phyloP scores from a whole-genome alignment of 2,888 invertebrate species.

The Criorhina ranunculi region DNA sequence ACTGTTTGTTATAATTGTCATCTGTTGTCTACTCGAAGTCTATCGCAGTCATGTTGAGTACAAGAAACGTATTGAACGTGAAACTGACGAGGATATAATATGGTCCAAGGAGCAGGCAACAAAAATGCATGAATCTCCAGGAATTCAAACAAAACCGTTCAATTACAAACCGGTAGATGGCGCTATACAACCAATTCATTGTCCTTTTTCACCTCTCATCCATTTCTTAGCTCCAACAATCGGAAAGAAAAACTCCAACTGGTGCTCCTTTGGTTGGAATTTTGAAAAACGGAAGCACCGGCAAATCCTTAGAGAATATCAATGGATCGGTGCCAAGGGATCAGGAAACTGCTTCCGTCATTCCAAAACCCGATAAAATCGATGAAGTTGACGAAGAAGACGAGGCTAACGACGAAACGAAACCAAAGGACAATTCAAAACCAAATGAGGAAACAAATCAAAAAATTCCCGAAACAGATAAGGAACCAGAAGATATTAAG shows the following conservation, averaged over 20 bases:
- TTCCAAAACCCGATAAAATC: slow-evolving; percentile 74
- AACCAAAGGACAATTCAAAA: slow-evolving; percentile 12
- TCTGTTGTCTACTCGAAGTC: slow-evolving; percentile 90
- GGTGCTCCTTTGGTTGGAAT: slow-evolving; percentile 83
- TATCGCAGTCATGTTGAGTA: slow-evolving; percentile 91
- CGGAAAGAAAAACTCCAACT: slow-evolving; percentile 81
- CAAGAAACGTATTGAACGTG: slow-evolving; percentile 89
- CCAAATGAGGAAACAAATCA: not conserved
- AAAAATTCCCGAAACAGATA: slow-evolving; percentile 11
- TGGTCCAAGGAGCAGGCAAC: slow-evolving; percentile 90
- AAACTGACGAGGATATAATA: slow-evolving; percentile 91
- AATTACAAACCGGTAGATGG: slow-evolving; percentile 86
- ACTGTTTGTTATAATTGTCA: slow-evolving; percentile 89
- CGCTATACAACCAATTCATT: not conserved
- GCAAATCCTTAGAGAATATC: slow-evolving; percentile 38
- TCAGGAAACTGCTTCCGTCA: slow-evolving; percentile 3
- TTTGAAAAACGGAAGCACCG: slow-evolving; percentile 83
- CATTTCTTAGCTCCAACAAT: slow-evolving; percentile 84
- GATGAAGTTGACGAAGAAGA: slow-evolving; percentile 82
- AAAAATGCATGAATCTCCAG: slow-evolving; percentile 87
- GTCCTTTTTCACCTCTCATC: not conserved
- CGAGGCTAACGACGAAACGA: slow-evolving; percentile 74
- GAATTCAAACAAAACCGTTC: slow-evolving; percentile 83
- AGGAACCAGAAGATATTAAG: slow-evolving; percentile 41
- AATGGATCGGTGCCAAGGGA: slow-evolving; percentile 72